Conservation (phyloP, 2,888 invertebrate species). For the Brachypterus glaber region DNA sequence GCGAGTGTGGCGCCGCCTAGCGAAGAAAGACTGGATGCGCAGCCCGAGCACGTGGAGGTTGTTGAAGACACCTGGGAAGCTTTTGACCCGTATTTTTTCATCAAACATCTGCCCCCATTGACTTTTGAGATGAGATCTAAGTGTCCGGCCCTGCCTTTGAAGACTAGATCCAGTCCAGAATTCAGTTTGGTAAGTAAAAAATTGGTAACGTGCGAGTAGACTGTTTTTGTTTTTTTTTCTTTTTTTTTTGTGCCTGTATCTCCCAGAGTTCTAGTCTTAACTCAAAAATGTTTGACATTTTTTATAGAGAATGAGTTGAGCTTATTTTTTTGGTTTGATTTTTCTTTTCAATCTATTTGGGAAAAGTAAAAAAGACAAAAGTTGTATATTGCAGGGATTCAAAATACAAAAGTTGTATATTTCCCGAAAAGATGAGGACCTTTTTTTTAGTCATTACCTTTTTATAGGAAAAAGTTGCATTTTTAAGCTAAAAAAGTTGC, state of each 20-base stretch:
- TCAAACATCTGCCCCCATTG: constrained; percentile 79
- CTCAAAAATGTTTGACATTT: neutral
- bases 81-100: constrained; percentile 85
- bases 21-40: constrained; percentile 34
- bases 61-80: constrained; percentile 60
- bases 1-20: constrained; percentile 30
- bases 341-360: too few relatives aligned
- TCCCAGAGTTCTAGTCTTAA: constrained; percentile 2
- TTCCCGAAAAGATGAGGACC: too few relatives aligned
- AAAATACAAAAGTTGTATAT: too few relatives aligned
- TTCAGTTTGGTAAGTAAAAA: constrained; percentile 69
- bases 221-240: too few relatives aligned
- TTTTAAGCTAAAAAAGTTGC: too few relatives aligned
- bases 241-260: constrained; percentile 2
- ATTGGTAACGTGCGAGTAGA: constrained; percentile 2
- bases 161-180: constrained; percentile 86
- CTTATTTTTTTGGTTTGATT: too few relatives aligned
- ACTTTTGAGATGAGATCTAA: constrained; percentile 65
- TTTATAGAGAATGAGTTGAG: too few relatives aligned
- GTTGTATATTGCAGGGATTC: too few relatives aligned
- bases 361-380: too few relatives aligned
- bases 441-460: too few relatives aligned
- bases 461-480: too few relatives aligned
- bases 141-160: constrained; percentile 78
- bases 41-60: constrained; percentile 38